phyloP scores from a whole-genome alignment of 2,888 invertebrate genomes.

The Heliconius aoede region DNA sequence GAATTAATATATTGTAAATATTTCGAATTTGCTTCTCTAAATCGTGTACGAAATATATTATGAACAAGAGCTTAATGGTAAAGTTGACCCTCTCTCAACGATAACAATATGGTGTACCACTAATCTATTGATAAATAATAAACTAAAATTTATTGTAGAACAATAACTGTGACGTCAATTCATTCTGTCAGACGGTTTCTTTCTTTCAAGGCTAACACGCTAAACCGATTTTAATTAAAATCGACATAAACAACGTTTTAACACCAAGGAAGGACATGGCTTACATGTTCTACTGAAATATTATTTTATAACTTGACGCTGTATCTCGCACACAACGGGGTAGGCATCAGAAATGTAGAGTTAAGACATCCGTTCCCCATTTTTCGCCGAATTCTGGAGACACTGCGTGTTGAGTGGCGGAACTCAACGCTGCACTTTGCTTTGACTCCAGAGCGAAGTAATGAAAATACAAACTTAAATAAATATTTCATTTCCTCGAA shows the following conservation, averaged over 20 bases:
- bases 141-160: neutral
- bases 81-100: neutral
- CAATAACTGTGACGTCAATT: neutral
- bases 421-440: neutral
- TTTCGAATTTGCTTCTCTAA: neutral
- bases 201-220: conserved; percentile 1
- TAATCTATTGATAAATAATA: neutral
- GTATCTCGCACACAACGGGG: neutral
- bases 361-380: neutral
- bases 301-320: neutral
- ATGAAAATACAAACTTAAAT: neutral
- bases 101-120: too few species aligned
- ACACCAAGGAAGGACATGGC: neutral
- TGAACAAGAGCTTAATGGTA: neutral
- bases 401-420: neutral
- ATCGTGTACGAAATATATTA: neutral
- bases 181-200: conserved; percentile 13
- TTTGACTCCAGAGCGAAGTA: neutral
- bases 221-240: neutral
- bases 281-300: neutral
- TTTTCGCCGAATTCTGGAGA: neutral
- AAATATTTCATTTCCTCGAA: neutral
- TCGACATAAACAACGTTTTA: neutral
- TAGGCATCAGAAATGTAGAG: neutral
- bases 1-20: too few species aligned